Base-by-base conservation (phyloP, 2,113 vertebrate genomes). In the Microtus richardsoni region DNA sequence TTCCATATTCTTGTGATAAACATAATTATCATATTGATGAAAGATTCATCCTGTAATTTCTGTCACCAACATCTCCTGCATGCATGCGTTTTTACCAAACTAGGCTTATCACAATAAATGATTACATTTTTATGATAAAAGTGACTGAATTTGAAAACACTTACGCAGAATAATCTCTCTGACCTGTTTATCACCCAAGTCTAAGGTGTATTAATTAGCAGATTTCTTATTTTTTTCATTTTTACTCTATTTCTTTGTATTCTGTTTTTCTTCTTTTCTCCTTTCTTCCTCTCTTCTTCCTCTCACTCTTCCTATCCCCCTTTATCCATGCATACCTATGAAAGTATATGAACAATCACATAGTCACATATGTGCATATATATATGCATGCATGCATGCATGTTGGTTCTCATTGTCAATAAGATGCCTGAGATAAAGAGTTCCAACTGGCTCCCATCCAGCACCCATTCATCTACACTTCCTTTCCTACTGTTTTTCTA, bases 381-480 rank as follows among this genome's bases (percentile, higher is more conserved):
- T 36, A 5, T 39, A 33, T 33, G 12, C 22, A 52, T 41, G 12
- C 22, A 52, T 41, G 12, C 14, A 52, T 33, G 26, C 49, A 21
- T 77, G 16, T 47, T 5, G 36, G 26, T 89, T 62, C 41, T 47
- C 30, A 52, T 64, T 93, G 33, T 39, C 71, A 95, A 82, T 82
- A 74, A 92, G 9, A 91, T 36, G 41, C 71, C 28, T 10, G 47
- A 75, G 80, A 62, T 70, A 54, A 95, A 93, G n/a, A 54, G 73
- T 70, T 91, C 44, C 52, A 83, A 10, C 0, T 84, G 85, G 62
- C 91, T 47, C 54, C 75, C 70, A 62, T 74, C 88, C 90, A 89
- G 21, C 12, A 28, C 7, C 79, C 28, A 47, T 74, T 49, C 39
- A 94, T 78, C 77, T 30, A 41, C 17, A 41, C 58, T 71, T 49